Evolutionary conservation across 1,140 invertebrate species (phyloP).

Genomic region (Nomia melanderi): DNA sequence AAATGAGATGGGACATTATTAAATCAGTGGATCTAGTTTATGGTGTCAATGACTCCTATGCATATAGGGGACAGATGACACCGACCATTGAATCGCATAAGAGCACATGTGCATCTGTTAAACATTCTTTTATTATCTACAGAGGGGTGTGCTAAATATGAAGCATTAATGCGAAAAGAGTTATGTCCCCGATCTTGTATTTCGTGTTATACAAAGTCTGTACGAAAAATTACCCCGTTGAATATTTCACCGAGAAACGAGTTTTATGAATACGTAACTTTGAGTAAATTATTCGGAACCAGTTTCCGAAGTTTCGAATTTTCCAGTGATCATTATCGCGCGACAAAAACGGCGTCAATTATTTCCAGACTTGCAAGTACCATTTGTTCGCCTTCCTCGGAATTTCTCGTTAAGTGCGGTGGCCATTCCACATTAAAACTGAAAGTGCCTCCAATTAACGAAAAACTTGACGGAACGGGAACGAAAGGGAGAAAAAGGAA

Average conservation of each 20-base stretch:
- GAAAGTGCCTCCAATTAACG: slow-evolving; percentile 37
- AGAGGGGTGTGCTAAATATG: background rate
- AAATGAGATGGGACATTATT: background rate
- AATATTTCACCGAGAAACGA: too few species aligned
- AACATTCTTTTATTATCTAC: background rate
- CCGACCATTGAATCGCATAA: background rate
- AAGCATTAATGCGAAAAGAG: too few species aligned
- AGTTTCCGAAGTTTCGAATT: background rate
- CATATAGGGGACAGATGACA: background rate
- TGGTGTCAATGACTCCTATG: slow-evolving; percentile 1
- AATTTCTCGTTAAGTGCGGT: slow-evolving; percentile 15
- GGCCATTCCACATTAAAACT: too few species aligned
- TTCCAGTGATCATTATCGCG: background rate
- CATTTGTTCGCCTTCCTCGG: background rate
- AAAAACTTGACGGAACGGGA: slow-evolving; percentile 17
- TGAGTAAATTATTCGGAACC: too few species aligned
- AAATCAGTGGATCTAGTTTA: background rate
- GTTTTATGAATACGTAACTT: too few species aligned
- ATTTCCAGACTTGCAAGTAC: slow-evolving; percentile 3
- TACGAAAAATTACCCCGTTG: too few species aligned
- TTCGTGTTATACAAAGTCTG: too few species aligned
- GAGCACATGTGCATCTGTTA: background rate
- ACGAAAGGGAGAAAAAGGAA: background rate
- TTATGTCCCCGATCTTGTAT: too few species aligned
- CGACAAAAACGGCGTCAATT: background rate